Conservation (phyloP, 2,888 invertebrate species). For the Orthonychiurus folsomi region DNA sequence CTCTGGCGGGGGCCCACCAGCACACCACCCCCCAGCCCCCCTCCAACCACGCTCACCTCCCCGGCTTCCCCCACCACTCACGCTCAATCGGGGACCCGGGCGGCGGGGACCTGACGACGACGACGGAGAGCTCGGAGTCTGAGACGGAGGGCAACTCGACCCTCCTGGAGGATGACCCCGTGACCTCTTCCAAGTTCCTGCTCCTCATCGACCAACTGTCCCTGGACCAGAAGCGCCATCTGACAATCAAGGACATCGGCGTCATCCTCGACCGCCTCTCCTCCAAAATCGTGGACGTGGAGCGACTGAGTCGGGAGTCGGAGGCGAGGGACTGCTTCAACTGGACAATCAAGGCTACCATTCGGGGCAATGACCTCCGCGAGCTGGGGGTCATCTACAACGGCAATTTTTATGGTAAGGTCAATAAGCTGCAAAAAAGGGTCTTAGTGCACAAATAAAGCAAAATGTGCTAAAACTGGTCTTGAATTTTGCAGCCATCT, state of each 20-base stretch:
- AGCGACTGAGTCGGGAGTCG: slow-evolving; percentile 79
- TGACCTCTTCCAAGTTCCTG: slow-evolving; percentile 84
- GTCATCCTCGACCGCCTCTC: slow-evolving; percentile 84
- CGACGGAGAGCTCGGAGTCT: slow-evolving; percentile 70
- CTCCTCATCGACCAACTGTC: slow-evolving; percentile 85
- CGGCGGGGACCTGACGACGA: slow-evolving; percentile 45
- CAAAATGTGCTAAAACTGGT: no score
- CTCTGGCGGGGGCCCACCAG: slow-evolving; percentile 21
- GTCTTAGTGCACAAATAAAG: neutral
- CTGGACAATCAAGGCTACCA: slow-evolving; percentile 93
- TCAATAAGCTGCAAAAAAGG: slow-evolving; percentile 15
- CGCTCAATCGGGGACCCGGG: slow-evolving; percentile 13
- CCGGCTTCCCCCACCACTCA: slow-evolving; percentile 43
- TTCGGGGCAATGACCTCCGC: slow-evolving; percentile 78
- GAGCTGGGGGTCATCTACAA: slow-evolving; percentile 90
- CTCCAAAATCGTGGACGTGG: slow-evolving; percentile 87
- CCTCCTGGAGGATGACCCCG: slow-evolving; percentile 80
- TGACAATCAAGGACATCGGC: slow-evolving; percentile 72
- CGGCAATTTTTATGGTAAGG: slow-evolving; percentile 85
- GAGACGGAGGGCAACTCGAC: slow-evolving; percentile 83
- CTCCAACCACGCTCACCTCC: slow-evolving; percentile 44
- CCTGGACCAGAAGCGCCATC: slow-evolving; percentile 81
- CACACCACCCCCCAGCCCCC: slow-evolving; percentile 41
- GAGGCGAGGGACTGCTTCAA: slow-evolving; percentile 90
- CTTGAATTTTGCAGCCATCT: no score